Evolutionary conservation across 2,888 invertebrate species (phyloP).

Genomic region (Diaphora mendica): DNA sequence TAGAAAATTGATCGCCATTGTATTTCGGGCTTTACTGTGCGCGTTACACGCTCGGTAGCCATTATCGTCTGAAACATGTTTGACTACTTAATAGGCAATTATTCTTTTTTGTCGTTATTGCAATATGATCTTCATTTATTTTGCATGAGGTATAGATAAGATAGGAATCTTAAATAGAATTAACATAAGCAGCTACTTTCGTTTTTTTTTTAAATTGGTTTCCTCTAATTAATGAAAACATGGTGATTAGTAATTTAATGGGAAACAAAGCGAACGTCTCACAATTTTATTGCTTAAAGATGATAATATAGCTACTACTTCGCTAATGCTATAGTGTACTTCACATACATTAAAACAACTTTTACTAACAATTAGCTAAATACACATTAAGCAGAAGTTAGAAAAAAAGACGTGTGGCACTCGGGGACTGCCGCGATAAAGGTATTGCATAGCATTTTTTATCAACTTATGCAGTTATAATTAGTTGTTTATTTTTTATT

Average conservation of each 20-base stretch:
- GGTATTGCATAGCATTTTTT: no score
- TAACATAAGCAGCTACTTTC: background rate
- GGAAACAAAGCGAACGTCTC: background rate
- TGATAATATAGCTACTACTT: background rate
- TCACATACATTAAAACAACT: background rate
- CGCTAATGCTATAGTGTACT: no score
- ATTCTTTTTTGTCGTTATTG: background rate
- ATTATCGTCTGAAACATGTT: background rate
- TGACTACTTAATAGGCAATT: background rate
- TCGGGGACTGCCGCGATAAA: no score
- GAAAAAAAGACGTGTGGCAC: no score
- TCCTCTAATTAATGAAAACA: background rate
- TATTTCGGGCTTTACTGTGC: conserved; percentile 15
- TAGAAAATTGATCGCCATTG: conserved; percentile 34
- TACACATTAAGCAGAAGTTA: background rate
- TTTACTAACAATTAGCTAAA: background rate
- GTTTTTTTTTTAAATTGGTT: background rate
- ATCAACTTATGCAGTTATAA: no score
- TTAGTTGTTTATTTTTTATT: no score
- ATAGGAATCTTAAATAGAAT: background rate
- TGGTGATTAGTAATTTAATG: background rate
- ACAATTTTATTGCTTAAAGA: background rate
- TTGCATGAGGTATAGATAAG: background rate
- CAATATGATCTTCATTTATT: background rate
- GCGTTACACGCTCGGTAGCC: background rate